Conservation (phyloP, 2,113 vertebrate species). For the Pedionomus torquatus region DNA sequence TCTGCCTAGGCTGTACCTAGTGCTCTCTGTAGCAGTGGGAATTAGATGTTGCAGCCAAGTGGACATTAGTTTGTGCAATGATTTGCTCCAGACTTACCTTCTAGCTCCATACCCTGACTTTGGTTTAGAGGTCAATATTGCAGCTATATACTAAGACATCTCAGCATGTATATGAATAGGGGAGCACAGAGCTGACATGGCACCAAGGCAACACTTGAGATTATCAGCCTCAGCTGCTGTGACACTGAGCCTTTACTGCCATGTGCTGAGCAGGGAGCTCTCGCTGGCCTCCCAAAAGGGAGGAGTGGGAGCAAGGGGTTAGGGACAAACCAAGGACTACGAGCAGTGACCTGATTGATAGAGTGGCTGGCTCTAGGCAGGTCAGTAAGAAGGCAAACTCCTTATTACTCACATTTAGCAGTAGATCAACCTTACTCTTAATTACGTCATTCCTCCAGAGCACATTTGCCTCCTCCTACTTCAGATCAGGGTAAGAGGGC, state of each 20-base stretch:
- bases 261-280: background rate
- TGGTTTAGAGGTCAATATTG: background rate
- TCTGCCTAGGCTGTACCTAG: background rate
- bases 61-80: background rate
- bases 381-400: background rate
- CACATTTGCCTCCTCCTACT: background rate
- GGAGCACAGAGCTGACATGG: background rate
- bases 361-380: background rate
- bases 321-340: background rate
- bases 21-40: background rate
- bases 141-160: background rate
- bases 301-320: background rate
- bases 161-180: background rate
- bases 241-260: background rate
- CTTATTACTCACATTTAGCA: background rate
- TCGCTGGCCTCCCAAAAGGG: background rate
- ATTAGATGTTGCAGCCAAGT: background rate
- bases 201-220: background rate
- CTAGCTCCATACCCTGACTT: background rate
- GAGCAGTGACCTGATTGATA: background rate
- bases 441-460: background rate
- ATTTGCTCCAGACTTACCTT: background rate
- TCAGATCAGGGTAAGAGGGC: background rate
- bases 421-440: background rate
- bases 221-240: background rate